phyloP scores from a whole-genome alignment of 2,113 vertebrate species.

The Epinephelus lanceolatus region DNA sequence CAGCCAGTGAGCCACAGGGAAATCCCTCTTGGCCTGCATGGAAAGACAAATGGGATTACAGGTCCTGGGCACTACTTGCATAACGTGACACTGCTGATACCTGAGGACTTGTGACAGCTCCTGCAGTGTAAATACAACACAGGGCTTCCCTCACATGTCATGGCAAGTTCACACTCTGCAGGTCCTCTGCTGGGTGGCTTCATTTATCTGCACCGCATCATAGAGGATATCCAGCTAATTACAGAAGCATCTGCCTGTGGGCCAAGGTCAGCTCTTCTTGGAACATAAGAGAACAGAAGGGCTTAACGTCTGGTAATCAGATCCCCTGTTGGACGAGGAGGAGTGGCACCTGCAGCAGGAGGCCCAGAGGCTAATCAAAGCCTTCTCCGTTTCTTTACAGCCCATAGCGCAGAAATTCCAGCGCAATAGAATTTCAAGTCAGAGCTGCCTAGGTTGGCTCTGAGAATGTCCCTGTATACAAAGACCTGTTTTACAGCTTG shows the following conservation, averaged over 20 bases:
- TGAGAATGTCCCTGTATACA: not conserved
- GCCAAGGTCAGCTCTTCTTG: constrained; percentile 45
- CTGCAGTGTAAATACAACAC: constrained; percentile 5
- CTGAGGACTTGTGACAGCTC: constrained; percentile 37
- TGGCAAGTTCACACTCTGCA: not conserved
- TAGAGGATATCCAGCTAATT: constrained; percentile 13
- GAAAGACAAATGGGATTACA: constrained; percentile 52
- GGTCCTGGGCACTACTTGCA: not conserved
- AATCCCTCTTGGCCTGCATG: constrained; percentile 14
- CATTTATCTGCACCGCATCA: not conserved
- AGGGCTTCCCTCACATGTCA: constrained; percentile 30
- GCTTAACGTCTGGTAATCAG: constrained; percentile 65
- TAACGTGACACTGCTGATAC: constrained; percentile 26
- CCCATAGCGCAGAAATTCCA: not conserved
- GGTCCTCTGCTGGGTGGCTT: not conserved
- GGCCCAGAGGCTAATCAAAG: constrained; percentile 34
- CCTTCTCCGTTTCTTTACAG: constrained; percentile 2
- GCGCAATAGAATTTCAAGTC: not conserved
- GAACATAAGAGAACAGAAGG: constrained; percentile 45
- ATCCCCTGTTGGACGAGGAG: constrained; percentile 41
- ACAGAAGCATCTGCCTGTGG: not conserved
- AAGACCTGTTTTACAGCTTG: too few relatives aligned
- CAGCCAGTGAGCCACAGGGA: not conserved
- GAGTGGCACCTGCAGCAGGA: constrained; percentile 39
- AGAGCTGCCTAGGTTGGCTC: not conserved